Conservation (phyloP, 1,140 invertebrate genomes). For the Halictus rubicundus region DNA sequence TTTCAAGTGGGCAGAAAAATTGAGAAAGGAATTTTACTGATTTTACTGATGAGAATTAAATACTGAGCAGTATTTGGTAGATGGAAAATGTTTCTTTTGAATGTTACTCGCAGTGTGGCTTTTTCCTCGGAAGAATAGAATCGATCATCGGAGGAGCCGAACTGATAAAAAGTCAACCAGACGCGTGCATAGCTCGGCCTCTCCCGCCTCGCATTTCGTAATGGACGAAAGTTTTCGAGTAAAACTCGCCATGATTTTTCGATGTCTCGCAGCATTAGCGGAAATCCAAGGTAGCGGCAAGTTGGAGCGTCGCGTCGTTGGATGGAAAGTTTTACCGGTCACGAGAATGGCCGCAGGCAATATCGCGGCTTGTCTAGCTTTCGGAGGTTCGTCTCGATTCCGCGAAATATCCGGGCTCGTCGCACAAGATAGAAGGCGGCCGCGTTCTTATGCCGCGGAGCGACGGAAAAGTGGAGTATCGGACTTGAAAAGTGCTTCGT, state of each 20-base stretch:
- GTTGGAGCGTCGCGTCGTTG: not conserved
- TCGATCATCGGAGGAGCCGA: too few relatives aligned
- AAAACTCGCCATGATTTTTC: not conserved
- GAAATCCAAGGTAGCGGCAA: constrained; percentile 26
- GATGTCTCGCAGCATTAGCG: not conserved
- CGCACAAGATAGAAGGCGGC: constrained; percentile 22
- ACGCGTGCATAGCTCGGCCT: too few relatives aligned
- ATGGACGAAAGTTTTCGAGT: not conserved
- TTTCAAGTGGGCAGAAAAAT: too few relatives aligned
- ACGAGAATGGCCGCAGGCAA: constrained; percentile 35
- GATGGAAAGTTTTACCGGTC: constrained; percentile 34
- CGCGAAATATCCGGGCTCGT: constrained; percentile 32
- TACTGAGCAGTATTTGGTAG: too few relatives aligned
- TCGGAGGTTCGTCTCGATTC: constrained; percentile 33
- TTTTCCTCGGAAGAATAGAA: too few relatives aligned
- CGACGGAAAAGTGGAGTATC: constrained; percentile 53
- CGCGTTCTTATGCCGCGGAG: constrained; percentile 49
- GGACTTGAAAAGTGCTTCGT: constrained; percentile 60
- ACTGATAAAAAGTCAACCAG: too few relatives aligned
- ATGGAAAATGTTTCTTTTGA: too few relatives aligned
- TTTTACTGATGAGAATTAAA: too few relatives aligned
- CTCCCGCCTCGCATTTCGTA: not conserved
- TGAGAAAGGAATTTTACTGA: too few relatives aligned
- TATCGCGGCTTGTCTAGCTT: constrained; percentile 39
- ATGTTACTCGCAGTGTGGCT: too few relatives aligned